phyloP scores from a whole-genome alignment of 2,888 invertebrate genomes.

The Spicauda simplicius region DNA sequence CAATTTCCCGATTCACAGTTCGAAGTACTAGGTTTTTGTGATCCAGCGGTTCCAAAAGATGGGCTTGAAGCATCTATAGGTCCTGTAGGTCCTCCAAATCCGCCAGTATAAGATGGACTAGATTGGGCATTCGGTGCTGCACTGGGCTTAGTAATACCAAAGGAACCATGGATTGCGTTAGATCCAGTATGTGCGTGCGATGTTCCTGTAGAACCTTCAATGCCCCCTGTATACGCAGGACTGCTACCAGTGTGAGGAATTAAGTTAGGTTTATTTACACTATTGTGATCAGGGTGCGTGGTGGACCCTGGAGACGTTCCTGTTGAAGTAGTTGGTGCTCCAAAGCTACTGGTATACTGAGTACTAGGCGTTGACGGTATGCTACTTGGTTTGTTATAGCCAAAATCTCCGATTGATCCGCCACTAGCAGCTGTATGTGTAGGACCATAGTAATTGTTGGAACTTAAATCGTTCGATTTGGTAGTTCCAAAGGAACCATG shows the following conservation, averaged over 20 bases:
- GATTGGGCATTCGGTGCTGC: conserved; percentile 14
- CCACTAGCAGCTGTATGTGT: not conserved
- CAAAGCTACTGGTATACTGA: conserved; percentile 2
- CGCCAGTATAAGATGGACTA: conserved; percentile 53
- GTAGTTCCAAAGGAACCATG: not conserved
- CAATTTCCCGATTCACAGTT: conserved; percentile 35
- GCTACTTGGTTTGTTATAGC: conserved; percentile 1
- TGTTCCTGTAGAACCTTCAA: conserved; percentile 10
- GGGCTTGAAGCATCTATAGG: conserved; percentile 42
- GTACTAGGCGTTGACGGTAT: conserved; percentile 9
- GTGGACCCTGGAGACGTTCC: not conserved
- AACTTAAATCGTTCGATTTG: not conserved
- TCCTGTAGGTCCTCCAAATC: conserved; percentile 60
- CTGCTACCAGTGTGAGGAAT: conserved; percentile 2
- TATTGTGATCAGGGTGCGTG: not conserved
- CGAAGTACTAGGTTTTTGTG: conserved; percentile 27
- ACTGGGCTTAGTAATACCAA: conserved; percentile 29
- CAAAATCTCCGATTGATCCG: not conserved
- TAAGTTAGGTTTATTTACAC: not conserved
- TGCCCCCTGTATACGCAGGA: conserved; percentile 22
- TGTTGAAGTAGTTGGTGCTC: conserved; percentile 1
- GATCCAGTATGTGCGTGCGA: conserved; percentile 5
- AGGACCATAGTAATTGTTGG: not conserved
- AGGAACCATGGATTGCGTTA: conserved; percentile 20
- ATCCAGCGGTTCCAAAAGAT: conserved; percentile 37